A percentile compares a stretch with the other conserved stretches of the same genome.
These are phyloP conservation scores for Petrocephalus sullivani DNA, from an alignment of 2,797 vertebrate species.

Conservation along the genomic window DNA sequence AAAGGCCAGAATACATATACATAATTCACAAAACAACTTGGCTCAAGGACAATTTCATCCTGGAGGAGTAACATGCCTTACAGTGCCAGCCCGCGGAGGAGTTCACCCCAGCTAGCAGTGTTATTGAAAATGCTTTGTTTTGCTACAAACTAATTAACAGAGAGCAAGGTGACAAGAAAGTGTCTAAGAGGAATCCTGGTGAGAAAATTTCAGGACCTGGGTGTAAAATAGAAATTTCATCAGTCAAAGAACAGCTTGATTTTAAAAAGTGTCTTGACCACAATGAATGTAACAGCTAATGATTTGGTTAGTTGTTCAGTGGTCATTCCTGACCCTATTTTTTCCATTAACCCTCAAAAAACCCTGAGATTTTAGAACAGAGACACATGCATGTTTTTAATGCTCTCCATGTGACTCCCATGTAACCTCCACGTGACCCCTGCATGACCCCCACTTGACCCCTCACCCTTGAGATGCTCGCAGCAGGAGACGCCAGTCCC, in stretches of 20 bases:
- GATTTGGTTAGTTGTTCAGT: not conserved
- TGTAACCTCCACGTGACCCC: not conserved
- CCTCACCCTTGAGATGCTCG: conserved; percentile 88
- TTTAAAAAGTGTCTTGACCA: not conserved
- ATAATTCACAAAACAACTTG: not conserved
- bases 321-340: not conserved
- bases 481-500: conserved; percentile 78
- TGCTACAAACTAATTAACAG: not conserved
- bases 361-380: not conserved
- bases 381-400: not conserved
- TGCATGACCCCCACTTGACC: not conserved
- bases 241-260: not conserved
- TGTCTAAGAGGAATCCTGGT: not conserved
- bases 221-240: not conserved
- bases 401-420: not conserved
- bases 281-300: not conserved
- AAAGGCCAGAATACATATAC: not conserved
- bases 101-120: not conserved
- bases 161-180: not conserved
- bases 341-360: not conserved
- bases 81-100: not conserved
- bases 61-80: not conserved
- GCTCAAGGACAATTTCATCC: not conserved
- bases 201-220: not conserved
- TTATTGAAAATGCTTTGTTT: not conserved